phyloP scores from a whole-genome alignment of 2,797 vertebrate genomes.

The Sciurus vulgaris region DNA sequence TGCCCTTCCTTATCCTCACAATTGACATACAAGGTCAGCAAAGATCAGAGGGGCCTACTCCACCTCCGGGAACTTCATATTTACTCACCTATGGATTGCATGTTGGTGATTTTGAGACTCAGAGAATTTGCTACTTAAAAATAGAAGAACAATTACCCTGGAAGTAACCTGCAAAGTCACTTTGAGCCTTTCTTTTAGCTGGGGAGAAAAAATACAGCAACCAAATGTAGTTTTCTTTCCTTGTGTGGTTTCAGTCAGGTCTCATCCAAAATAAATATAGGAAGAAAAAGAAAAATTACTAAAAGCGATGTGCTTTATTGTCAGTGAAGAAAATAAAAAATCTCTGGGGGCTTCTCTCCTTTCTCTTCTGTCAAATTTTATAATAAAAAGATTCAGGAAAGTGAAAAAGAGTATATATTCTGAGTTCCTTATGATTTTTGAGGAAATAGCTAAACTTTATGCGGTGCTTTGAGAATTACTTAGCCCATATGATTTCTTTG shows the following conservation, averaged over 20 bases:
- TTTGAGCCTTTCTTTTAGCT: conserved; percentile 54
- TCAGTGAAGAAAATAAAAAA: conserved; percentile 52
- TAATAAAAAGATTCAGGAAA: neutral
- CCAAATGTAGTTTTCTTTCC: neutral
- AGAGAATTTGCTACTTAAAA: conserved; percentile 57
- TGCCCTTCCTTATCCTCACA: neutral
- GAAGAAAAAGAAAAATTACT: conserved; percentile 37
- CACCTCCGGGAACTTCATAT: neutral
- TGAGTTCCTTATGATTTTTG: conserved; percentile 42
- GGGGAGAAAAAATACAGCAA: neutral
- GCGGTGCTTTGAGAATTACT: neutral
- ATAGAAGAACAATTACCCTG: conserved; percentile 60
- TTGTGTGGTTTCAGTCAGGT: conserved; percentile 43
- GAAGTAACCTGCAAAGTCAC: conserved; percentile 30
- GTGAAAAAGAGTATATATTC: neutral
- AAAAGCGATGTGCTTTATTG: conserved; percentile 34
- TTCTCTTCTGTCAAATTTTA: conserved; percentile 60
- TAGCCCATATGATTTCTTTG: neutral
- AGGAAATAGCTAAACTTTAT: conserved; percentile 9
- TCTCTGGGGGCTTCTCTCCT: neutral
- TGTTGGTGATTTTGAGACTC: neutral
- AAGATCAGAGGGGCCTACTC: neutral
- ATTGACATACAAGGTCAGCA: too few relatives aligned
- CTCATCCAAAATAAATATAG: conserved; percentile 42
- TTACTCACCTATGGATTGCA: neutral